These are phyloP conservation scores for Bufotes viridis DNA, from an alignment of 2,797 vertebrate species.

Conservation along the genomic window DNA sequence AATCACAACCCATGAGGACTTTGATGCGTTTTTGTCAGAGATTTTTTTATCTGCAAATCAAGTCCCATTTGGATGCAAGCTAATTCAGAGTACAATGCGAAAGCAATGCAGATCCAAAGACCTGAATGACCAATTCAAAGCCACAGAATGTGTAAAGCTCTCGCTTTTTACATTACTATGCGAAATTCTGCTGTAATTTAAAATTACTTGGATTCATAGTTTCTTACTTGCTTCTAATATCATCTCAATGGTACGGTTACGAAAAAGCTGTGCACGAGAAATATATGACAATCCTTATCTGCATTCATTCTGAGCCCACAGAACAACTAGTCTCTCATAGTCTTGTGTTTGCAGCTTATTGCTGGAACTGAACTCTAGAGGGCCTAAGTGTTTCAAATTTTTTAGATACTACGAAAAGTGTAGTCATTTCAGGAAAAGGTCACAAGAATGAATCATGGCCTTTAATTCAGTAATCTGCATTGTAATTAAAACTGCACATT, in stretches of 20 bases:
- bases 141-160: not conserved
- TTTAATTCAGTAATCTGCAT: not conserved
- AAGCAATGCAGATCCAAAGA: not conserved
- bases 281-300: not conserved
- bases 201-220: not conserved
- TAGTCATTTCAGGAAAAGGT: constrained; percentile 41
- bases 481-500: constrained; percentile 36
- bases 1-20: no score
- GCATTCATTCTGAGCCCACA: not conserved
- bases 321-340: not conserved
- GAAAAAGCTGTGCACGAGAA: not conserved
- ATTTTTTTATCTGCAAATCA: no score
- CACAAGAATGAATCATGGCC: constrained; percentile 11
- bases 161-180: no score
- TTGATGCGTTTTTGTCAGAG: no score
- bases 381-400: constrained; percentile 42
- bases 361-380: constrained; percentile 44
- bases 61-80: no score
- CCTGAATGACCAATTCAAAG: not conserved
- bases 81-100: no score
- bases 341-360: not conserved
- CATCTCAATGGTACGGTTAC: not conserved
- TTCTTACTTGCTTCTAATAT: not conserved
- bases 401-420: constrained; percentile 11
- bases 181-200: not conserved